A percentile compares a stretch with the other conserved stretches of the same genome.
Evolutionary conservation across 2,113 vertebrate genomes (phyloP).

Genomic region (Onychostoma macrolepis): DNA sequence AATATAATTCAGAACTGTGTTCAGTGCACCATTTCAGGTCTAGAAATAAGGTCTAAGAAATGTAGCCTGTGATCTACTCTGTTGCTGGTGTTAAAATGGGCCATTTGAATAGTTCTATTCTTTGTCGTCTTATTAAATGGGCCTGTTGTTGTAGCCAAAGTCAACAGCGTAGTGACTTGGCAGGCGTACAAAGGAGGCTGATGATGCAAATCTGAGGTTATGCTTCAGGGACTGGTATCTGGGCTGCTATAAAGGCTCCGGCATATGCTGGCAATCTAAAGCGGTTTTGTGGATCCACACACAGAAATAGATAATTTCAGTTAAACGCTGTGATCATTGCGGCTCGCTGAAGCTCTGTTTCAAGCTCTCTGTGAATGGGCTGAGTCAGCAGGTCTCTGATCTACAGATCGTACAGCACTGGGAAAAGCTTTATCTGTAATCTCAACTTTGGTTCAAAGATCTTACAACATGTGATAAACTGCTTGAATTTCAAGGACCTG

Average conservation of each 20-base stretch:
- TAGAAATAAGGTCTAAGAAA: neutral
- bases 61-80: neutral
- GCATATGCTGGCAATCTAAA: constrained; percentile 54
- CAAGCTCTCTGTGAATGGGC: neutral
- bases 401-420: constrained; percentile 18
- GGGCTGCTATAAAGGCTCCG: constrained; percentile 31
- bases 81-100: neutral
- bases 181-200: constrained; percentile 46
- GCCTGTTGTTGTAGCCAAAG: constrained; percentile 53
- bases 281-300: constrained; percentile 46
- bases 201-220: constrained; percentile 53
- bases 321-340: neutral
- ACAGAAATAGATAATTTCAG: neutral
- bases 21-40: neutral
- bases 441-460: constrained; percentile 1
- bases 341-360: neutral
- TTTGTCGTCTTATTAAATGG: constrained; percentile 45
- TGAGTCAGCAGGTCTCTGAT: constrained; percentile 4
- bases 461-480: neutral
- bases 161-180: constrained; percentile 62
- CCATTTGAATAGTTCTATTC: constrained; percentile 45
- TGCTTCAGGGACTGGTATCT: constrained; percentile 46
- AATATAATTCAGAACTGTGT: neutral
- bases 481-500: constrained; percentile 15
- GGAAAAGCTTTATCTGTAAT: neutral